These are phyloP conservation scores for Odontesthes bonariensis DNA, from an alignment of 2,113 vertebrate species.

Conservation along the genomic window DNA sequence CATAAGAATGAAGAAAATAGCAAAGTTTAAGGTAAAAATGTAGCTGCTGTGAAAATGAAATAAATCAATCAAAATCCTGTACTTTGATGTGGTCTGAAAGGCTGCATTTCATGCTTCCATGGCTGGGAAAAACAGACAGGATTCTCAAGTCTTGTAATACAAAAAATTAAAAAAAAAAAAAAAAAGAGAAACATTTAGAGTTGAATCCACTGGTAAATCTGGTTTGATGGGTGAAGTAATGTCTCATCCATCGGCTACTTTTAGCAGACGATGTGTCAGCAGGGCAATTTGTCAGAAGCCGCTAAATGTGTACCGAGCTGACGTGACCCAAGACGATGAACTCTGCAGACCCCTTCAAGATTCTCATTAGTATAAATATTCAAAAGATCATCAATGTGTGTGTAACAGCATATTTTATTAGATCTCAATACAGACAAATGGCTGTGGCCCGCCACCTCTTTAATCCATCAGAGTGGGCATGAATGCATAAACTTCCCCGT, in stretches of 20 bases:
- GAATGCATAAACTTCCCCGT: constrained; percentile 49
- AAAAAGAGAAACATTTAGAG: not conserved
- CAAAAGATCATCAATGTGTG: not conserved
- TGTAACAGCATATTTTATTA: constrained; percentile 36
- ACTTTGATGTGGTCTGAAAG: constrained; percentile 43
- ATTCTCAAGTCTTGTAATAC: constrained; percentile 25
- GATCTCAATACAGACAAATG: constrained; percentile 36
- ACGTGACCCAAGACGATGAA: constrained; percentile 2
- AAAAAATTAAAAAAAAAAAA: constrained; percentile 6
- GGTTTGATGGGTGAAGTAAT: constrained; percentile 53
- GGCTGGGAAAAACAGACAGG: constrained; percentile 20
- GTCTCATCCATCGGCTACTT: constrained; percentile 52
- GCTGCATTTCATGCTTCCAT: constrained; percentile 2
- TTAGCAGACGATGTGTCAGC: constrained; percentile 44
- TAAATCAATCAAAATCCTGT: too few relatives aligned
- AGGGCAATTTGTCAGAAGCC: constrained; percentile 21
- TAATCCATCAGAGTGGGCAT: constrained; percentile 52
- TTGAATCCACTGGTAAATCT: constrained; percentile 45
- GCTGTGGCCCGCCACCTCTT: constrained; percentile 18
- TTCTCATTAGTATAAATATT: constrained; percentile 29
- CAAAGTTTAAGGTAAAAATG: not conserved
- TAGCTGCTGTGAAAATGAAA: not conserved
- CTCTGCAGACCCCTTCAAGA: not conserved
- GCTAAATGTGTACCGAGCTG: constrained; percentile 11
- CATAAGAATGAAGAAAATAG: too few relatives aligned